A percentile compares a stretch with the other conserved stretches of the same genome.
Evolutionary conservation across 2,797 vertebrate species (phyloP).

Genomic region (Natrix natrix): DNA sequence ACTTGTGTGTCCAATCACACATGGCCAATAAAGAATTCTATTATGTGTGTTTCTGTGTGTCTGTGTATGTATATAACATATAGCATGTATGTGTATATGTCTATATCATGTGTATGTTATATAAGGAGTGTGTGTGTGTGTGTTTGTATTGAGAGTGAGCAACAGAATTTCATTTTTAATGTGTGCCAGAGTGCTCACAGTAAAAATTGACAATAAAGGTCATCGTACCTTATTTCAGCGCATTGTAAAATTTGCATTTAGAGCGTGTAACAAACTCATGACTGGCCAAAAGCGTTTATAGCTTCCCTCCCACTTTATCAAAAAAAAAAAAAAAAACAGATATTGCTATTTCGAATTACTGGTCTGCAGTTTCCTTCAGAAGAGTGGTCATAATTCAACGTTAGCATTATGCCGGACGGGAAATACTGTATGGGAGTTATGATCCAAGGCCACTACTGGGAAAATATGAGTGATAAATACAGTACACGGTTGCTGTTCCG

Average conservation of each 20-base stretch:
- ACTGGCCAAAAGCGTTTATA: neutral
- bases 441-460: neutral
- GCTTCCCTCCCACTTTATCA: neutral
- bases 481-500: neutral
- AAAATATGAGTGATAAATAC: neutral
- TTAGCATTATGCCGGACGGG: neutral
- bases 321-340: neutral
- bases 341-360: neutral
- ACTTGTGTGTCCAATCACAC: too few species aligned
- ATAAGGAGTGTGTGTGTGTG: too few species aligned
- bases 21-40: too few species aligned
- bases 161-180: neutral
- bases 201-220: neutral
- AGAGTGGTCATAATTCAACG: neutral
- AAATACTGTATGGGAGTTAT: neutral
- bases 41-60: too few species aligned
- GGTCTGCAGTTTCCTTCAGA: neutral
- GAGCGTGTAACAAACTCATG: neutral
- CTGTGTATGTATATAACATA: too few species aligned
- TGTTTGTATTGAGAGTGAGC: too few species aligned
- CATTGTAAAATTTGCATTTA: neutral
- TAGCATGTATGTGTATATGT: neutral
- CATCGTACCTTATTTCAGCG: neutral
- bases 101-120: neutral
- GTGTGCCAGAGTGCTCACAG: neutral